Conservation (phyloP, 2,113 vertebrate genomes). For the Actenoides hombroni region DNA sequence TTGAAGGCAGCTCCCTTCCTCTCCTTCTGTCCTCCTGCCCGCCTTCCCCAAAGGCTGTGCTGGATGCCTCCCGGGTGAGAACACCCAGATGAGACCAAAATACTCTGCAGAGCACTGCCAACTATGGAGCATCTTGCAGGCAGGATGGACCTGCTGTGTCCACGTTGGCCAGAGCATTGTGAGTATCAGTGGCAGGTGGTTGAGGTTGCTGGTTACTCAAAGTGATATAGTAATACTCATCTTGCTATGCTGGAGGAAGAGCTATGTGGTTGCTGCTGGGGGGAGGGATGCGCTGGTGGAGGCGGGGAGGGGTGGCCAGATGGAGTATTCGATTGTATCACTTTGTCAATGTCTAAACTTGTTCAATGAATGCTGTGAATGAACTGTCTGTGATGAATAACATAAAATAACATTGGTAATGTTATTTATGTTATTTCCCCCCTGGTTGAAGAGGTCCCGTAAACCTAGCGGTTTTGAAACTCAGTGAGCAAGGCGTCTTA, state of each 20-base stretch:
- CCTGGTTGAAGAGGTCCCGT: slow-evolving; percentile 98
- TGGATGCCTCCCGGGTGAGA: not conserved
- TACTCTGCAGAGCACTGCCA: slow-evolving; percentile 63
- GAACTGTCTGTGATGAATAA: slow-evolving; percentile 91
- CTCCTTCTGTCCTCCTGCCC: slow-evolving; percentile 1
- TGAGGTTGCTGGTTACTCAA: slow-evolving; percentile 96
- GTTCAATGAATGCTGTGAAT: slow-evolving; percentile 86
- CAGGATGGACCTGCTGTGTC: slow-evolving; percentile 53
- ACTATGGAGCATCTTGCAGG: slow-evolving; percentile 55
- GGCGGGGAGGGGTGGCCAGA: slow-evolving; percentile 80
- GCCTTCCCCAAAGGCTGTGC: slow-evolving; percentile 12
- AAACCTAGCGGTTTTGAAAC: slow-evolving; percentile 99
- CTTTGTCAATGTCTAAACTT: slow-evolving; percentile 86
- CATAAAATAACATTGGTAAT: slow-evolving; percentile 99
- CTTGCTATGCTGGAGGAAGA: slow-evolving; percentile 83
- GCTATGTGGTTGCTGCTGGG: slow-evolving; percentile 72
- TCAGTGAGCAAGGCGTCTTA: slow-evolving; percentile 99
- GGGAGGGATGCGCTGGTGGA: slow-evolving; percentile 78
- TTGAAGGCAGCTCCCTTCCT: slow-evolving; percentile 23
- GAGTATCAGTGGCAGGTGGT: slow-evolving; percentile 69
- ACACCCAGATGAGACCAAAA: slow-evolving; percentile 18
- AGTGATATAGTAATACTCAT: slow-evolving; percentile 98
- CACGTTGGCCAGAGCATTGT: slow-evolving; percentile 64
- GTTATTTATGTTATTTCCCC: slow-evolving; percentile 99
- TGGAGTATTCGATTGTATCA: slow-evolving; percentile 95